Evolutionary conservation across 2,113 vertebrate genomes (phyloP).

Genomic region (Seriola rivoliana): DNA sequence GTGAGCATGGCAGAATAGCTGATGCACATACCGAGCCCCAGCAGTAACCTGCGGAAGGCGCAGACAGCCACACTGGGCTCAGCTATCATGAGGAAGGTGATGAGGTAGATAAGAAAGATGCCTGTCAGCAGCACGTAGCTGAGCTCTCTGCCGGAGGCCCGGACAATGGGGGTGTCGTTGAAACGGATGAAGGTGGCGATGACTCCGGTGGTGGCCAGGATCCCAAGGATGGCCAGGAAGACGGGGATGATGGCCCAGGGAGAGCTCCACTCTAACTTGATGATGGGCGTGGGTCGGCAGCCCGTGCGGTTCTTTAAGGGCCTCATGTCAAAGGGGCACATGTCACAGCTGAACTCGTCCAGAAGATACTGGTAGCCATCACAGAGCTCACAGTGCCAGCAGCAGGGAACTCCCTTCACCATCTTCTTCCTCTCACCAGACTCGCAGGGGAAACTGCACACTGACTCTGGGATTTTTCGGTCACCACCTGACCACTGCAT

Average conservation of each 20-base stretch:
- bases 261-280: conserved; percentile 88
- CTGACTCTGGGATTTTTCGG: conserved; percentile 83
- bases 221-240: conserved; percentile 87
- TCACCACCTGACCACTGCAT: conserved; percentile 89
- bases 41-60: conserved; percentile 83
- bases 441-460: conserved; percentile 90
- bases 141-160: conserved; percentile 89
- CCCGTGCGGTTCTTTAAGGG: conserved; percentile 85
- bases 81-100: conserved; percentile 87
- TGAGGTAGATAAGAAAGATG: conserved; percentile 86
- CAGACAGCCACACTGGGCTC: conserved; percentile 84
- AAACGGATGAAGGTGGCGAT: conserved; percentile 85
- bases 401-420: conserved; percentile 89
- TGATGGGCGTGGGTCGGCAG: conserved; percentile 86
- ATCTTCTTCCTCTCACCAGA: conserved; percentile 87
- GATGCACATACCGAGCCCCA: conserved; percentile 85
- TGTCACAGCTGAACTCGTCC: conserved; percentile 86
- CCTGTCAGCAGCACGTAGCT: conserved; percentile 87
- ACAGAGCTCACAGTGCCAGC: conserved; percentile 90
- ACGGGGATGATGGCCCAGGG: conserved; percentile 88
- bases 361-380: conserved; percentile 88
- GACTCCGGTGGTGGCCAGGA: conserved; percentile 84
- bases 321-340: conserved; percentile 86
- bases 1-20: conserved; percentile 89
- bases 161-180: conserved; percentile 89